Evolutionary conservation across 2,888 invertebrate genomes (phyloP).

Genomic region (Cheilosia variabilis): DNA sequence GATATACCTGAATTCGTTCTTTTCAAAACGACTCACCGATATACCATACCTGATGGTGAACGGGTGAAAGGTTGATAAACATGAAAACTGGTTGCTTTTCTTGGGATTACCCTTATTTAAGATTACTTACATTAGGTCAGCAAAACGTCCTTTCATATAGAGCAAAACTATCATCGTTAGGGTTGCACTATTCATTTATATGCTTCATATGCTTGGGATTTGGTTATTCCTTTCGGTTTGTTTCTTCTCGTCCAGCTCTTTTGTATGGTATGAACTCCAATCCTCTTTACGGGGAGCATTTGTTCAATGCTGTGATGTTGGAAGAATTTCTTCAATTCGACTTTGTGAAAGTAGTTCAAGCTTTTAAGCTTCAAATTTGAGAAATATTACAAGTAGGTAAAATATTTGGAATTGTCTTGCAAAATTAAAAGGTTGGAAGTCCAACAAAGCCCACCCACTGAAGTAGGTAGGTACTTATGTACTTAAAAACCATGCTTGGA

Average conservation of each 20-base stretch:
- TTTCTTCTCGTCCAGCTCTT: neutral
- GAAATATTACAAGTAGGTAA: no score
- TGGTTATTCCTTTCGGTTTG: neutral
- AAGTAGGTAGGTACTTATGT: no score
- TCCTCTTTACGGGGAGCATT: no score
- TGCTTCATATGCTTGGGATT: slow-evolving; percentile 1
- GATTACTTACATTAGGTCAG: slow-evolving; percentile 52
- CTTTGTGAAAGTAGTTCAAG: no score
- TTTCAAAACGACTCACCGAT: slow-evolving; percentile 28
- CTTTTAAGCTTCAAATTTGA: no score
- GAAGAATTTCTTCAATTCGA: no score
- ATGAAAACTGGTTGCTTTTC: slow-evolving; percentile 40
- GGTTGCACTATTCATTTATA: slow-evolving; percentile 33
- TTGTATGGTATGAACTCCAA: no score
- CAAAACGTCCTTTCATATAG: slow-evolving; percentile 11
- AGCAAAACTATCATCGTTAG: slow-evolving; percentile 26
- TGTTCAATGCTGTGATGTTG: no score
- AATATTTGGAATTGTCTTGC: no score
- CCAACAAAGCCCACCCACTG: no score
- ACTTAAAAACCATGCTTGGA: no score
- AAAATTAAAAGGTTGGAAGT: no score
- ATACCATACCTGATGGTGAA: neutral
- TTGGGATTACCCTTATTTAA: slow-evolving; percentile 39
- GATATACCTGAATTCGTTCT: slow-evolving; percentile 46
- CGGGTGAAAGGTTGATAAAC: slow-evolving; percentile 50